These are phyloP conservation scores for Anguilla pacifica DNA, from an alignment of 2,797 vertebrate species.

Conservation along the genomic window DNA sequence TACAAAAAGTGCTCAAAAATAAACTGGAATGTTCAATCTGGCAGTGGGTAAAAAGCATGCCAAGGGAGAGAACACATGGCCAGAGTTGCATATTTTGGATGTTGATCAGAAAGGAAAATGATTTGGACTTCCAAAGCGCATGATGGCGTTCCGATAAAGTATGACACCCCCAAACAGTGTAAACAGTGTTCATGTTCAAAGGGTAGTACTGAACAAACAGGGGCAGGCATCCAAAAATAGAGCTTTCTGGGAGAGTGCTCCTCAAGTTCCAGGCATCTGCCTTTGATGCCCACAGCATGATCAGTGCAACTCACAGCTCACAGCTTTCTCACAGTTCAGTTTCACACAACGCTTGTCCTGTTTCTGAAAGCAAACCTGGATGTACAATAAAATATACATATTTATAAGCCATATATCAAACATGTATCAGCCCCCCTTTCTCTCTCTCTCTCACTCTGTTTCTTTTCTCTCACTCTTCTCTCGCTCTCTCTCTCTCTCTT, in stretches of 20 bases:
- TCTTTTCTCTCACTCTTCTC: neutral
- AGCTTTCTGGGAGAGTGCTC: neutral
- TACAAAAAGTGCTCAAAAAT: neutral
- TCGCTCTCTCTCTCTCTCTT: neutral
- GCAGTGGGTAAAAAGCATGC: neutral
- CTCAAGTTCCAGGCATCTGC: neutral
- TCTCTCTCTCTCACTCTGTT: too few species aligned
- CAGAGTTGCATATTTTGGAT: constrained; percentile 11
- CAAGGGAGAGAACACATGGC: neutral
- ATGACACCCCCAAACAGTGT: neutral
- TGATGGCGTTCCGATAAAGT: neutral
- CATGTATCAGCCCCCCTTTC: too few species aligned
- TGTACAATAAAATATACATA: too few species aligned
- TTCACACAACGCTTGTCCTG: too few species aligned
- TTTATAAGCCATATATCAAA: too few species aligned
- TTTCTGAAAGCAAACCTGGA: too few species aligned
- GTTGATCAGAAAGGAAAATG: neutral
- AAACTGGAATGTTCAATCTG: neutral
- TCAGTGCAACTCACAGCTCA: neutral
- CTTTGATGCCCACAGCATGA: neutral
- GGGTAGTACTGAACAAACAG: neutral
- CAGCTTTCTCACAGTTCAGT: neutral
- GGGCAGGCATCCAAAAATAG: neutral
- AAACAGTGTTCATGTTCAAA: neutral
- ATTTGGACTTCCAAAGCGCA: neutral